Evolutionary conservation across 2,113 vertebrate genomes (phyloP).

Genomic region (Falco punctatus): DNA sequence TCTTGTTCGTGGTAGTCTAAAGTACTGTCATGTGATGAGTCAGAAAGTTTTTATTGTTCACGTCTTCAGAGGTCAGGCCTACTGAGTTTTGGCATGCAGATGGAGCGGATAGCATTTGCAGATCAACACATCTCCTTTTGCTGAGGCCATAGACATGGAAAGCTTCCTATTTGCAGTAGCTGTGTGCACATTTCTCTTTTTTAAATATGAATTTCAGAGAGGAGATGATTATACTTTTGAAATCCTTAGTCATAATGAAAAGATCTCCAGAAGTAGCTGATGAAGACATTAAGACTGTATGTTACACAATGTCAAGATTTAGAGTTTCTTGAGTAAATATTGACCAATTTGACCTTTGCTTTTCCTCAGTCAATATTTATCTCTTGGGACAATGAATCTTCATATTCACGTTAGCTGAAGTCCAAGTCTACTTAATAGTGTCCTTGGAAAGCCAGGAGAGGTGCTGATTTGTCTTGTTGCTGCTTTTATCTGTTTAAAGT

Average conservation of each 20-base stretch:
- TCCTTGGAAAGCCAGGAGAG: conserved; percentile 5
- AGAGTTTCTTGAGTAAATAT: conserved; percentile 57
- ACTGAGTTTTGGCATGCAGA: not conserved
- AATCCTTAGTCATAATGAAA: not conserved
- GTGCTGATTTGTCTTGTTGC: not conserved
- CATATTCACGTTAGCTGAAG: conserved; percentile 13
- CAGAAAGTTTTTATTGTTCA: conserved; percentile 11
- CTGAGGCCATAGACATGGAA: not conserved
- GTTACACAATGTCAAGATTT: conserved; percentile 2
- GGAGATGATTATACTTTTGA: not conserved
- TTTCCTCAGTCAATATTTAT: conserved; percentile 57
- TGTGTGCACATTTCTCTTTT: not conserved
- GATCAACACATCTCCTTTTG: not conserved
- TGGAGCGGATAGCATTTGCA: not conserved
- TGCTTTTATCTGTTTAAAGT: conserved; percentile 18
- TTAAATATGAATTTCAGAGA: not conserved
- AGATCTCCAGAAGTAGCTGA: not conserved
- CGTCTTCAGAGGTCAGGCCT: not conserved
- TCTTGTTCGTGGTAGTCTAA: not conserved
- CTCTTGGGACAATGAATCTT: conserved; percentile 47
- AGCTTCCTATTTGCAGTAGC: not conserved
- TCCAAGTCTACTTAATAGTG: not conserved
- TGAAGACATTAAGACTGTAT: not conserved
- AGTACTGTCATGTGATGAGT: not conserved
- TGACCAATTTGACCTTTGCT: conserved; percentile 59